Conservation (phyloP, 37 sponge, comb jelly and placozoan genomes). For the Hexactinellida sp. region DNA sequence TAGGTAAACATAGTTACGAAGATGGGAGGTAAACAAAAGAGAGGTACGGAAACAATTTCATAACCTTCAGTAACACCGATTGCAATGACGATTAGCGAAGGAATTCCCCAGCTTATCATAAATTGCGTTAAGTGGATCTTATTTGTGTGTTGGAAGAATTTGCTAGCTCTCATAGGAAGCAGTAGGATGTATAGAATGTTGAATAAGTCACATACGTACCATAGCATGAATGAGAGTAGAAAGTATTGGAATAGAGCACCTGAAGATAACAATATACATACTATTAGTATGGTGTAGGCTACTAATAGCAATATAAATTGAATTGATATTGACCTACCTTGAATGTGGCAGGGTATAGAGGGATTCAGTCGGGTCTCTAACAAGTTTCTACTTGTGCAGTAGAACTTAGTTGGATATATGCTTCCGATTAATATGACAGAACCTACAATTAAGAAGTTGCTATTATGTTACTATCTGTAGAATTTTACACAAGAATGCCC, state of each 20-base stretch:
- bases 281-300: too few species aligned
- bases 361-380: not conserved
- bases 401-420: not conserved
- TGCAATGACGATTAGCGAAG: not conserved
- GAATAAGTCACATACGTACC: not conserved
- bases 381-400: not conserved
- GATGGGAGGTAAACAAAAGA: not conserved
- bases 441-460: too few species aligned
- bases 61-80: not conserved
- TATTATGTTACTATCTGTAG: too few species aligned
- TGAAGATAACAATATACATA: not conserved
- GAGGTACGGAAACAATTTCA: not conserved
- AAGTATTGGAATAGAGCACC: conserved; percentile 9
- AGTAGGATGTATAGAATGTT: not conserved
- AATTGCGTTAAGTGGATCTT: not conserved
- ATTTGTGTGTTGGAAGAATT: not conserved
- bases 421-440: not conserved
- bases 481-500: too few species aligned
- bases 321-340: not conserved
- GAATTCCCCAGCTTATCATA: not conserved
- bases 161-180: not conserved
- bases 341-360: not conserved
- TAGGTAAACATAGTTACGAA: not conserved
- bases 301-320: not conserved
- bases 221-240: not conserved